Conservation (phyloP, 2,113 vertebrate genomes). For the Gobius niger region DNA sequence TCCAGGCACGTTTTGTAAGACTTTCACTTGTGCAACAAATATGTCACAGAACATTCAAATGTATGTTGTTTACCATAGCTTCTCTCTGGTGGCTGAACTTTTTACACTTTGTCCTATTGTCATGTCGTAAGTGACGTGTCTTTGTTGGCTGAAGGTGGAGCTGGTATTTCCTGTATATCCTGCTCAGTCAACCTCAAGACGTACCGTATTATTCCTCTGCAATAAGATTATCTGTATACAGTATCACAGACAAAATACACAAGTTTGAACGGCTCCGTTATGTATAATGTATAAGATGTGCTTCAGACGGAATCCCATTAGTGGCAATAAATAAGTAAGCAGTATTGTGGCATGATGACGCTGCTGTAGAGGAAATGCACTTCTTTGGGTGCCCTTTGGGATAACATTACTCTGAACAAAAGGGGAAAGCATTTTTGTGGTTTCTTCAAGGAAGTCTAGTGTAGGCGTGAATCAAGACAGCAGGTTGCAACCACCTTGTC, state of each 20-base stretch:
- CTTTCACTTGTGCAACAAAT: no score
- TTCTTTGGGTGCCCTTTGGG: slow-evolving; percentile 13
- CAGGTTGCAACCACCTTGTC: background rate
- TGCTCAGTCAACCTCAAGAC: slow-evolving; percentile 50
- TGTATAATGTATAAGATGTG: slow-evolving; percentile 44
- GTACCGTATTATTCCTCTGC: background rate
- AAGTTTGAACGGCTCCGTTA: no score
- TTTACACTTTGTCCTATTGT: slow-evolving; percentile 28
- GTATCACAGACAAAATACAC: background rate
- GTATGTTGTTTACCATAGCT: background rate
- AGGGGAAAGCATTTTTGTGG: background rate
- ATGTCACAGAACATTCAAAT: background rate
- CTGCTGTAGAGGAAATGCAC: slow-evolving; percentile 31
- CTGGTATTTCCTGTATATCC: slow-evolving; percentile 79
- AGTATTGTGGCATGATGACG: slow-evolving; percentile 36
- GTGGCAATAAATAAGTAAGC: slow-evolving; percentile 70
- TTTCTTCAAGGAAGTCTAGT: background rate
- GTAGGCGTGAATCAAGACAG: background rate
- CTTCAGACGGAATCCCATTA: slow-evolving; percentile 61
- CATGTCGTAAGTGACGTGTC: slow-evolving; percentile 22
- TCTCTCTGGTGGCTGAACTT: background rate
- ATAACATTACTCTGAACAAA: slow-evolving; percentile 1
- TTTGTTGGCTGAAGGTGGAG: slow-evolving; percentile 67
- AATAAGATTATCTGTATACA: background rate
- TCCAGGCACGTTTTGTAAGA: no score